Evolutionary conservation across 2,888 invertebrate species (phyloP), one percentile per base, ranked within the genome.

Genomic region (Mystacides longicornis): DNA sequence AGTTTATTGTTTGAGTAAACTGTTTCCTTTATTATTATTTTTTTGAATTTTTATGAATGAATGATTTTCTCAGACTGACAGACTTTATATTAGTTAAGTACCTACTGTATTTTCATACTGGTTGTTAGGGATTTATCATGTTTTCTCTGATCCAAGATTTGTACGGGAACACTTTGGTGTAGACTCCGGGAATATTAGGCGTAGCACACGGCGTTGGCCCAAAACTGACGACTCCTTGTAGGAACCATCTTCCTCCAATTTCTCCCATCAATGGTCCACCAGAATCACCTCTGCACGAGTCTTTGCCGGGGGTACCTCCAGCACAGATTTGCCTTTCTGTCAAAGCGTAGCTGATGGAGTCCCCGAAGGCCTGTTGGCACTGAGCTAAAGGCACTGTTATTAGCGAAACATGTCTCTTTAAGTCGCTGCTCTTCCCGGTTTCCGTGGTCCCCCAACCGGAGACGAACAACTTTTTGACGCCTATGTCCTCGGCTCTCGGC

Each of bases 241-340:
- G 27, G 11, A 61, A 49, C 0, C 79, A 81, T 4, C 23, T 22
- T 1, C 31, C 64, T 16, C 55, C 60, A 4, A 19, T 31, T 3
- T 58, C 63, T 20, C 60, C 54, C 71, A 80, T 80, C 7, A 82
- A 66, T 0, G 82, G 81, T 1, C 82, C 82, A 1, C 82, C 82
- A 51, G 79, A 79, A 59, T 82, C 82, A 0, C 81, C 80, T 19
- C 71, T 63, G 59, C 82, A 82, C 1, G 81, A 78, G 64, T 81
- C 80, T 58, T 70, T 69, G 1, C 72, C 72, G 42, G 63, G 66
- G 47, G 67, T 66, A 3, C 80, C 80, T 2, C 81, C 80, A 3
- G 78, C 78, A 63, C 80, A 81, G 19, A 80, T 23, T 55, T 71
- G 71, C 2, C 11, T 5, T 1, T 68, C 56, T 16, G 55, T 62